Percentiles rank a stretch among this genome's conserved stretches.
These are phyloP conservation scores for Orthochromis indermauri DNA, from an alignment of 2,113 vertebrate species.

Conservation along the genomic window DNA sequence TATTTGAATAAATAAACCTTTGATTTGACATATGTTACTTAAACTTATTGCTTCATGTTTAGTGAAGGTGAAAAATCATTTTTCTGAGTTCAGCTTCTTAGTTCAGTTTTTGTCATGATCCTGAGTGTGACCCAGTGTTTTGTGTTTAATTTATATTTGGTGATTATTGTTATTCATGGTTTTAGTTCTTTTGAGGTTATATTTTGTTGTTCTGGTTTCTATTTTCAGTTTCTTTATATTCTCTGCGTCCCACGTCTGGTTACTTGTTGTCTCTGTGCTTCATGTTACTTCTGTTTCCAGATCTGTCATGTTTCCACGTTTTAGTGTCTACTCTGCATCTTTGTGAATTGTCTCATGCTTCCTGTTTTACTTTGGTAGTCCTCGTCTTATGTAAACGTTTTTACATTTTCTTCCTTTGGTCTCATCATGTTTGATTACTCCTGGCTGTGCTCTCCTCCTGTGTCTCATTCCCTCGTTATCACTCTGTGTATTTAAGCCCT, in stretches of 20 bases:
- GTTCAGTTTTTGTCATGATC: rapidly evolving
- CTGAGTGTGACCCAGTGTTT: neutral
- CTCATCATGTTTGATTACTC: neutral
- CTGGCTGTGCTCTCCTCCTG: neutral
- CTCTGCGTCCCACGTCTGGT: neutral
- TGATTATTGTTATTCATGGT: neutral
- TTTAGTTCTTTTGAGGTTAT: neutral
- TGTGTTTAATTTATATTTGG: neutral
- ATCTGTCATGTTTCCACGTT: rapidly evolving
- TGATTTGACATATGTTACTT: neutral
- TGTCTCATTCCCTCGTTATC: neutral
- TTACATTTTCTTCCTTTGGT: neutral
- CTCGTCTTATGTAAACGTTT: neutral
- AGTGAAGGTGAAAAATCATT: neutral
- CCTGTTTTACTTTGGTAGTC: neutral
- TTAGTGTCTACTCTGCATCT: neutral
- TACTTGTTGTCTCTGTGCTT: neutral
- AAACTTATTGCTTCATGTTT: neutral
- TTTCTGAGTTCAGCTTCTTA: neutral
- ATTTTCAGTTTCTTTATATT: neutral
- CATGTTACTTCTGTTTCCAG: neutral
- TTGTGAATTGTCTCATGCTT: neutral
- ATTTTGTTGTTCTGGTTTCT: neutral
- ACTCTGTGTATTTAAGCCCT: neutral
- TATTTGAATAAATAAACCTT: neutral